Base-by-base conservation (phyloP, 1,140 invertebrate genomes). In the Gryon sp. region DNA sequence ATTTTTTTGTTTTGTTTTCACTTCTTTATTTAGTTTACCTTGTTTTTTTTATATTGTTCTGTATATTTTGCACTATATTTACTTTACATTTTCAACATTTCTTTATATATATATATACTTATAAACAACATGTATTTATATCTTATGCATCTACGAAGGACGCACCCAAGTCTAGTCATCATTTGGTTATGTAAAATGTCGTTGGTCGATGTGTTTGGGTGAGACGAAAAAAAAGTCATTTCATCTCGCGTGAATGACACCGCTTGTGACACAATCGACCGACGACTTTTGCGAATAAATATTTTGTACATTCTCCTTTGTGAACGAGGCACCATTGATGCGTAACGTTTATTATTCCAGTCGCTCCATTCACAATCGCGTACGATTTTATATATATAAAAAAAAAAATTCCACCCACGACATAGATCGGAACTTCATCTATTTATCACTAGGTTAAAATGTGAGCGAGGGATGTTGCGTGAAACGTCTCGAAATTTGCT, bases 271-370 rank as follows among this genome's bases (percentile, higher is more conserved):
- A 5, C 46, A 11, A 18, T 9, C 19, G 18, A n/a, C n/a, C 38
- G 41, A 12, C 14, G 19, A 53, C 48, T 53, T 38, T 53, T 53
- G 16, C 14, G 19, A 38, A 53, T 53, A 38, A 46, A 34, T 16
- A 34, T 9, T 34, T 20, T 40, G 28, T 16, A 4, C 15, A 20
- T 1, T 0, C 40, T 22, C 5, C 40, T 60, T 60, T 60, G 38
- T 24, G 24, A 60, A 19, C 55, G 41, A 60, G 20, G 40, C 20
- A 20, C 57, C 43, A 62, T 48, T 62, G 19, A 48, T 19, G 43
- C 57, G 57, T 62, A 62, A 62, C 57, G 43, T 22, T 62, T 62
- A 48, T 48, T 62, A 62, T 62, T 62, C 57, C 14, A 40, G 11
- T 38, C 41, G 57, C 20, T 38, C 30, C 57, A 62, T 62, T 48